Percentiles rank a stretch among this genome's conserved stretches.
These are phyloP conservation scores for Pristionchus arcanus DNA, from an alignment of 2,888 invertebrate genomes.

Conservation along the genomic window DNA sequence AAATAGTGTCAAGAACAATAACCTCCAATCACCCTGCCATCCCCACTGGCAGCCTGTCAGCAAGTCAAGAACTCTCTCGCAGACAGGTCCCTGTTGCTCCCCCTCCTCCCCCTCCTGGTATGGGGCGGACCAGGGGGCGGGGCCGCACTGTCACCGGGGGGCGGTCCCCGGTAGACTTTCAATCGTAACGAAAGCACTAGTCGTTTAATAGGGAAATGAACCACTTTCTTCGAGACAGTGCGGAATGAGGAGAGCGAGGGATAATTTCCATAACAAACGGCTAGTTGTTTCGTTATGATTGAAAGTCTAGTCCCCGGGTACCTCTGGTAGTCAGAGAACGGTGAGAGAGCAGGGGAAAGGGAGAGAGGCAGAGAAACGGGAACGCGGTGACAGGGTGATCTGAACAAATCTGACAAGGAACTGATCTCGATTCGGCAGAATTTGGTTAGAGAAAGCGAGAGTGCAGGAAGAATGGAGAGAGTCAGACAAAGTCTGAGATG, in stretches of 20 bases:
- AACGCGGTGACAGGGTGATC: background rate
- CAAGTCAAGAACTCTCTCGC: background rate
- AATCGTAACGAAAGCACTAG: too few relatives aligned
- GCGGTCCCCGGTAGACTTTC: too few relatives aligned
- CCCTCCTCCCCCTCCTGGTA: background rate
- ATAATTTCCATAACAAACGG: too few relatives aligned
- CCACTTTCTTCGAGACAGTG: too few relatives aligned
- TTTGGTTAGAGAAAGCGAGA: background rate
- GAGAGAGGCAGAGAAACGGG: background rate
- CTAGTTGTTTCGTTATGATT: too few relatives aligned
- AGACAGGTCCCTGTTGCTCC: background rate
- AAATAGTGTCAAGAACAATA: too few relatives aligned
- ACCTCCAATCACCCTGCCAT: background rate
- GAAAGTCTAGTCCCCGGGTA: too few relatives aligned
- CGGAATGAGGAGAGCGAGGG: too few relatives aligned
- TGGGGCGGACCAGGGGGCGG: background rate
- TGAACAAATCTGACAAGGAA: conserved; percentile 9
- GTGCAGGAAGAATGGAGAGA: background rate
- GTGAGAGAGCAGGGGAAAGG: background rate
- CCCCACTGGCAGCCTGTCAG: background rate
- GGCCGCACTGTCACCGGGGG: background rate
- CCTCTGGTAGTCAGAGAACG: background rate
- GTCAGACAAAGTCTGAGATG: background rate
- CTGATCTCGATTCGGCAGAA: background rate
- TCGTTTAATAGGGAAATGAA: too few relatives aligned